These are phyloP conservation scores for Brachionus rotundiformis DNA, from an alignment of 1,140 invertebrate species.

Conservation along the genomic window DNA sequence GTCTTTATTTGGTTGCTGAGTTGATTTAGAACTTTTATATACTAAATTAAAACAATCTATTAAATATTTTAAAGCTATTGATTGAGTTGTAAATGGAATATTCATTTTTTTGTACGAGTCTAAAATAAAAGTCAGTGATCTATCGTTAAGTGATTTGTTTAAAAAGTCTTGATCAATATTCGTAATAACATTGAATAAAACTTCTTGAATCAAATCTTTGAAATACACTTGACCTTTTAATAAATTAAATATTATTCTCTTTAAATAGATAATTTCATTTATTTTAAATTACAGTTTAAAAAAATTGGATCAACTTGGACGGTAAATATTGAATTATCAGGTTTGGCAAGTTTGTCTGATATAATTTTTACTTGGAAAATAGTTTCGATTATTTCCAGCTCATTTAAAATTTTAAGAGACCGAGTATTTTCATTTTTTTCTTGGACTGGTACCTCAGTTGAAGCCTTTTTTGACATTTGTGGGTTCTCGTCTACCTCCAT, in stretches of 20 bases:
- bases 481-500: slow-evolving; percentile 15
- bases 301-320: background rate
- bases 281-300: slow-evolving; percentile 43
- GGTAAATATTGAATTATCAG: background rate
- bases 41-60: slow-evolving; percentile 1
- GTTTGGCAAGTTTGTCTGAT: background rate
- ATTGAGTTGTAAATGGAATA: slow-evolving; percentile 41
- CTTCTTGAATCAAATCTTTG: slow-evolving; percentile 7
- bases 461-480: slow-evolving; percentile 16
- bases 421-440: slow-evolving; percentile 9
- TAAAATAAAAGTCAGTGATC: background rate
- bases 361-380: slow-evolving; percentile 41
- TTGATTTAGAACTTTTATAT: slow-evolving; percentile 21
- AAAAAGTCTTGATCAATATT: slow-evolving; percentile 18
- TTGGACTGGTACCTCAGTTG: background rate
- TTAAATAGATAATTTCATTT: background rate
- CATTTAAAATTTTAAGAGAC: background rate
- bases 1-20: background rate
- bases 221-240: slow-evolving; percentile 17
- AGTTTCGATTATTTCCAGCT: slow-evolving; percentile 18
- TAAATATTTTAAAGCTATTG: slow-evolving; percentile 30
- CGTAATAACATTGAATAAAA: background rate
- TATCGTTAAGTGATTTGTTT: background rate
- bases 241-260: background rate
- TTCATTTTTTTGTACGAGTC: slow-evolving; percentile 21